A percentile compares a stretch with the other conserved stretches of the same genome.
Conservation (phyloP, 35 echinoderm and acorn worm species). For the Ptychodera flava region DNA sequence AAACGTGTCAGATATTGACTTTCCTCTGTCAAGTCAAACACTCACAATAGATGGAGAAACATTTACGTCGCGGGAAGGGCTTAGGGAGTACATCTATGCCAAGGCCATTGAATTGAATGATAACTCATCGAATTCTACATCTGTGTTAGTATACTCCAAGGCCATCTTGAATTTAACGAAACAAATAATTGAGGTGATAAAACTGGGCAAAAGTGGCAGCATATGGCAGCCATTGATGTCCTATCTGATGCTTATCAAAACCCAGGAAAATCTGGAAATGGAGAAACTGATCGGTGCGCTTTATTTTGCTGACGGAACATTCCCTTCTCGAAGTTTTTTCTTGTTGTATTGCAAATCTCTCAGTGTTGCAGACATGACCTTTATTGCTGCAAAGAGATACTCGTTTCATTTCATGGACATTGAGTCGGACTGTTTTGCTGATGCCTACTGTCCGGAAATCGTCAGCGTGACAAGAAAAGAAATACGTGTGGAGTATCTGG, state of each 20-base stretch:
- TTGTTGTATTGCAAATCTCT: background rate
- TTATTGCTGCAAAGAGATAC: background rate
- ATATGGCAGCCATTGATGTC: background rate
- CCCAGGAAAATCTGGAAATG: background rate
- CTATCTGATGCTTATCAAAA: background rate
- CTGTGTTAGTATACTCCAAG: background rate
- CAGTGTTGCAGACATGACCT: background rate
- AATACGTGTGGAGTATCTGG: background rate
- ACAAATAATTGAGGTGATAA: background rate
- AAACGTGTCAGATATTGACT: background rate
- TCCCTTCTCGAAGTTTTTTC: background rate
- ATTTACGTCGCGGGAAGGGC: background rate
- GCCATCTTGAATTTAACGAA: background rate
- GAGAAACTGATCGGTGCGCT: background rate
- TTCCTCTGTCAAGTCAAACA: background rate
- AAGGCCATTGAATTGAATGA: background rate
- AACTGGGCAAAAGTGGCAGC: background rate
- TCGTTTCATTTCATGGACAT: background rate
- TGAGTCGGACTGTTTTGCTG: background rate
- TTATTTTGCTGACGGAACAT: background rate
- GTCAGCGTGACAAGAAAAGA: background rate
- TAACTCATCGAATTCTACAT: background rate
- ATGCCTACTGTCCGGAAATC: background rate
- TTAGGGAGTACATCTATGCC: background rate
- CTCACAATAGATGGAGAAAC: background rate